Percentiles rank a stretch among this genome's conserved stretches.
Evolutionary conservation across 2,113 vertebrate species (phyloP).

Genomic region (Muntiacus reevesi): DNA sequence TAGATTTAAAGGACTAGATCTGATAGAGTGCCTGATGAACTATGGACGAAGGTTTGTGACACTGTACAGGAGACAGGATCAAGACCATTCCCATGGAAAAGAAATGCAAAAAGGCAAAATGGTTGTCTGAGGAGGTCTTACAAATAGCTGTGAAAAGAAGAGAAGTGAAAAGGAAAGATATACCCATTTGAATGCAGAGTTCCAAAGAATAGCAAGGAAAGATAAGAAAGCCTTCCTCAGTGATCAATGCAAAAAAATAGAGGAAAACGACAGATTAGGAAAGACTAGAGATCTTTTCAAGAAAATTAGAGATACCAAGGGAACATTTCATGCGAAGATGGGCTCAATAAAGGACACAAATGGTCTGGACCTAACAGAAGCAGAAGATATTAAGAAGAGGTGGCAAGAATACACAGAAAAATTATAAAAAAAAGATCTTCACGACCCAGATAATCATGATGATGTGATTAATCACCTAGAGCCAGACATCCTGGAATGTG

Average conservation of each 20-base stretch:
- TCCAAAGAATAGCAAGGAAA: not conserved
- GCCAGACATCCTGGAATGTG: not conserved
- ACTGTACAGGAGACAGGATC: not conserved
- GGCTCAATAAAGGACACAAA: not conserved
- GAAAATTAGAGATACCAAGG: not conserved
- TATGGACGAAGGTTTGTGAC: not conserved
- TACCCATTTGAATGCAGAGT: not conserved
- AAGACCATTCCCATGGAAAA: not conserved
- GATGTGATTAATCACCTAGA: not conserved
- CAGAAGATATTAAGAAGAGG: not conserved
- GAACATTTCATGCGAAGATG: not conserved
- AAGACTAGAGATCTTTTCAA: not conserved
- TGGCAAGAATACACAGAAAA: not conserved
- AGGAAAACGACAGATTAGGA: not conserved
- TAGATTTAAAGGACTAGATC: not conserved
- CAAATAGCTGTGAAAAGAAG: not conserved
- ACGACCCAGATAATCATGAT: not conserved
- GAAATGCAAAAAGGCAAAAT: not conserved
- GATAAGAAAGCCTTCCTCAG: not conserved
- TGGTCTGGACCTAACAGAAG: not conserved
- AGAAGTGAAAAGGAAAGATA: not conserved
- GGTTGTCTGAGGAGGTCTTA: not conserved
- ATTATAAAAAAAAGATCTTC: not conserved
- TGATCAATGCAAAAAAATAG: not conserved
- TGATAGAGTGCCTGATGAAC: not conserved